A percentile compares a stretch with the other conserved stretches of the same genome.
Evolutionary conservation across 1,140 invertebrate genomes (phyloP).

Genomic region (Zaprionus vittiger): DNA sequence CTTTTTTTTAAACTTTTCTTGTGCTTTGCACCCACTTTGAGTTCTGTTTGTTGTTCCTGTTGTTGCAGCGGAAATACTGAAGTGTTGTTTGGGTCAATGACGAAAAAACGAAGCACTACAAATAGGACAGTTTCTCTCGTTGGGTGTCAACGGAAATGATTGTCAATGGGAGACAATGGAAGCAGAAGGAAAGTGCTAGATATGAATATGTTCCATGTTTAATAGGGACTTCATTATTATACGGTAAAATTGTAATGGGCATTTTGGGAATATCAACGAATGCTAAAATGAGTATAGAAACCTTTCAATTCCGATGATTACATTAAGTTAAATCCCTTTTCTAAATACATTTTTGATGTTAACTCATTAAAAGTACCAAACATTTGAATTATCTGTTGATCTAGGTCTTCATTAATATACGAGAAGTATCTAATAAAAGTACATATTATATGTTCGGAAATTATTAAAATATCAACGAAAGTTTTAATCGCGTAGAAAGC

Average conservation of each 20-base stretch:
- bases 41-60: constrained; percentile 8
- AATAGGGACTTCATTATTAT: background rate
- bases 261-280: background rate
- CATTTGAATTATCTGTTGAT: too few relatives aligned
- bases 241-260: too few relatives aligned
- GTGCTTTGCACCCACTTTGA: constrained; percentile 33
- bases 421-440: too few relatives aligned
- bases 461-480: too few relatives aligned
- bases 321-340: too few relatives aligned
- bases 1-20: constrained; percentile 27
- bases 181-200: constrained; percentile 1
- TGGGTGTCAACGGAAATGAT: constrained; percentile 39
- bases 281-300: background rate
- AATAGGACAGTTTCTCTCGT: constrained; percentile 25
- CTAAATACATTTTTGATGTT: too few relatives aligned
- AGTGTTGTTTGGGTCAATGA: constrained; percentile 56
- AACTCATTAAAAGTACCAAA: too few relatives aligned
- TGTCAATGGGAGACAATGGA: constrained; percentile 14
- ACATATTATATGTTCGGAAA: too few relatives aligned
- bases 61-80: constrained; percentile 52
- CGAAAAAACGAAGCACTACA: constrained; percentile 34
- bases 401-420: too few relatives aligned
- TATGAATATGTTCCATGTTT: background rate
- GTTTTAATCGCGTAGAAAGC: too few relatives aligned
- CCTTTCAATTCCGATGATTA: background rate